Evolutionary conservation across 2,113 vertebrate genomes (phyloP).

Genomic region (Mionectes macconnelli): DNA sequence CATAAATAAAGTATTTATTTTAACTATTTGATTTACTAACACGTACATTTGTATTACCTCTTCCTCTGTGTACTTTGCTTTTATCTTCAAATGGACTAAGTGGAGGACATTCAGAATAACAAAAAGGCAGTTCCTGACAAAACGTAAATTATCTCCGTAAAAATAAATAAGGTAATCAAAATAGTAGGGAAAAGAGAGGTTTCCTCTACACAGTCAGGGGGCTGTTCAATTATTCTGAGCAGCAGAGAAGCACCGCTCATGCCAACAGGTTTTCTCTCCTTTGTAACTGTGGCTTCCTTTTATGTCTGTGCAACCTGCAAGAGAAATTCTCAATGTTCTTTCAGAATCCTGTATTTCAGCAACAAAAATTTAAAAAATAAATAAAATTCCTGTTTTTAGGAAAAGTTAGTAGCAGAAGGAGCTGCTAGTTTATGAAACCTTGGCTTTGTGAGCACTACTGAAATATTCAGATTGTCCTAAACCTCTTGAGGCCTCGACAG

Average conservation of each 20-base stretch:
- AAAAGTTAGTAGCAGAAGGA: not conserved
- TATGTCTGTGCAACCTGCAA: not conserved
- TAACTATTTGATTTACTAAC: not conserved
- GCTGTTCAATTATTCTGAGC: not conserved
- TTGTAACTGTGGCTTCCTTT: not conserved
- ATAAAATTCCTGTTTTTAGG: not conserved
- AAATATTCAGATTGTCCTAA: not conserved
- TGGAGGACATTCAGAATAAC: not conserved
- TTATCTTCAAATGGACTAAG: not conserved
- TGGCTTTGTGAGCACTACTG: not conserved
- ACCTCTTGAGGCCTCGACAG: rapidly evolving
- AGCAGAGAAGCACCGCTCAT: not conserved
- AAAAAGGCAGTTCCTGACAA: not conserved
- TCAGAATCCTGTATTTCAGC: not conserved
- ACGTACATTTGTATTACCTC: not conserved
- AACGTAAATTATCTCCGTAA: not conserved
- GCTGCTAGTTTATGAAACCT: rapidly evolving
- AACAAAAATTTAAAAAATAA: not conserved
- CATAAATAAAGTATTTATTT: not conserved
- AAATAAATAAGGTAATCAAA: slow-evolving; percentile 22
- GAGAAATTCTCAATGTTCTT: not conserved
- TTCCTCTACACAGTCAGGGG: not conserved
- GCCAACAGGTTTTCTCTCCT: not conserved
- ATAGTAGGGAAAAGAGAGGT: not conserved
- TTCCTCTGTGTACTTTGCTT: not conserved